These are phyloP conservation scores for Ceyx melanurus DNA, from an alignment of 2,113 vertebrate genomes.

Conservation along the genomic window DNA sequence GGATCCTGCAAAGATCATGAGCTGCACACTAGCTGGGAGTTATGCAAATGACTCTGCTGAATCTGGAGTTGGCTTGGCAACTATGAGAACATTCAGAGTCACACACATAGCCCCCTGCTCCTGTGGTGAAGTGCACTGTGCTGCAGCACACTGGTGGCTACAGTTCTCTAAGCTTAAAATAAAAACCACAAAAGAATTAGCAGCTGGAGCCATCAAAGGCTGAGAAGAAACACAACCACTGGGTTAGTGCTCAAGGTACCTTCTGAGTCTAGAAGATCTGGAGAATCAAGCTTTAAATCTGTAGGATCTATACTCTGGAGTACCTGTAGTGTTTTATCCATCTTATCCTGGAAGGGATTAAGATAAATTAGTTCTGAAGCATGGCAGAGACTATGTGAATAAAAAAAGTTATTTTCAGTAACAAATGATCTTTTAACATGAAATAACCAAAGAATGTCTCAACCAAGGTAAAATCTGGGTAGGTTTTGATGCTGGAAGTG, in stretches of 20 bases:
- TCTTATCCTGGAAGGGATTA: slow-evolving; percentile 82
- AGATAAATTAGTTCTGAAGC: not conserved
- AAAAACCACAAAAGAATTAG: not conserved
- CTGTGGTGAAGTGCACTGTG: not conserved
- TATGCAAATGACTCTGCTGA: not conserved
- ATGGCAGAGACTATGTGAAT: not conserved
- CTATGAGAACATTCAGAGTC: slow-evolving; percentile 4
- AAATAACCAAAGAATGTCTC: not conserved
- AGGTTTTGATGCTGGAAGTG: not conserved
- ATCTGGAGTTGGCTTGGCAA: slow-evolving; percentile 22
- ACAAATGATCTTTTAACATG: not conserved
- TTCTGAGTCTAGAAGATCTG: slow-evolving; percentile 89
- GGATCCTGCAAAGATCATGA: not conserved
- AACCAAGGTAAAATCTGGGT: not conserved
- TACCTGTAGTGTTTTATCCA: slow-evolving; percentile 88
- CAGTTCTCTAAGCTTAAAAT: not conserved
- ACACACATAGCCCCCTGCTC: not conserved
- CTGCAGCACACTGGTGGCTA: not conserved
- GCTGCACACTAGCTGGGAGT: not conserved
- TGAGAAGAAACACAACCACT: not conserved
- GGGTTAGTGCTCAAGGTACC: slow-evolving; percentile 74
- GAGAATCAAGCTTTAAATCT: slow-evolving; percentile 83
- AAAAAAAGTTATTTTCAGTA: not conserved
- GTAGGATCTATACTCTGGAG: slow-evolving; percentile 94
- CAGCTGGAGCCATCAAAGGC: not conserved